Conservation (phyloP, 2,113 vertebrate genomes). For the Catharus bicknelli region DNA sequence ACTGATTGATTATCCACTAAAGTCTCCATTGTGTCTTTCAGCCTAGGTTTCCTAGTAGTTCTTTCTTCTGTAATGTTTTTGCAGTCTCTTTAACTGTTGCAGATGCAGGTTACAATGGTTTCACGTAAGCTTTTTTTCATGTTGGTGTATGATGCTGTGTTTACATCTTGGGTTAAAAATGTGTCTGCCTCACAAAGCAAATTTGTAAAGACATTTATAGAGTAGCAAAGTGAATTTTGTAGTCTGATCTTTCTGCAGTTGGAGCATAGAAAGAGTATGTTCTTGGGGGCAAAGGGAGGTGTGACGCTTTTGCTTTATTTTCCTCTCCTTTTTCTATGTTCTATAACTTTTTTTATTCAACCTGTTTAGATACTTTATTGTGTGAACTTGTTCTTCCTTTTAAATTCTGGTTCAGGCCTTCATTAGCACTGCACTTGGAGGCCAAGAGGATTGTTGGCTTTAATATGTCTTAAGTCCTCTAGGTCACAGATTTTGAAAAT, state of each 20-base stretch:
- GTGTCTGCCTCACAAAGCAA: neutral
- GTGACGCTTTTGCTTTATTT: neutral
- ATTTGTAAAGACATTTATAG: neutral
- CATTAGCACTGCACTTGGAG: neutral
- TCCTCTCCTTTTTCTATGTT: neutral
- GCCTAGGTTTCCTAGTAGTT: neutral
- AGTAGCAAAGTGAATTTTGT: neutral
- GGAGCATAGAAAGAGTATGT: neutral
- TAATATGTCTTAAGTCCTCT: neutral
- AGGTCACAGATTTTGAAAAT: neutral
- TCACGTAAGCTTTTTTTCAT: neutral
- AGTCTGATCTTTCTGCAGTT: neutral
- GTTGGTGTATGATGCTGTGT: accelerated
- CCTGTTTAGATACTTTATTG: neutral
- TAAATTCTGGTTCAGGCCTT: neutral
- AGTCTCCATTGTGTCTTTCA: neutral
- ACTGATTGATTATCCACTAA: neutral
- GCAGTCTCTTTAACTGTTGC: neutral
- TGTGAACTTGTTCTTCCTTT: neutral
- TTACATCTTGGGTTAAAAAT: neutral
- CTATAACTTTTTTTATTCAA: neutral
- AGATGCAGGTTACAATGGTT: neutral
- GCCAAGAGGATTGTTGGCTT: neutral
- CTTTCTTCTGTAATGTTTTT: neutral
- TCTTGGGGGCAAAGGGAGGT: accelerated